phyloP scores from a whole-genome alignment of 2,797 vertebrate genomes.

The Acropternis orthonyx region DNA sequence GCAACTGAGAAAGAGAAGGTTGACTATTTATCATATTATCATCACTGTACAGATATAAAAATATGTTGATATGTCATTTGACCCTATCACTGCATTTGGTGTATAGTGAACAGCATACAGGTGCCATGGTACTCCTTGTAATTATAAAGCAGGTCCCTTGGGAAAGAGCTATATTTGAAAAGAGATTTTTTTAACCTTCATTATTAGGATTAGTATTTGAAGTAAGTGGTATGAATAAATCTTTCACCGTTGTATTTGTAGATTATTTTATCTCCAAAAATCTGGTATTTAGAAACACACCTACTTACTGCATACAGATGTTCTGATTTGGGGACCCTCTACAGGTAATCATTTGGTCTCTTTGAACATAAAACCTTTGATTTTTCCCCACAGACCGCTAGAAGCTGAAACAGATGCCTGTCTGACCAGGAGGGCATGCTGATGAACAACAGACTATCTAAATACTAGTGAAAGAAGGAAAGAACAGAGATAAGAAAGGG shows the following conservation, averaged over 20 bases:
- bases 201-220: background rate
- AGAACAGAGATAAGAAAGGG: background rate
- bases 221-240: background rate
- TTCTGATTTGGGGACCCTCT: background rate
- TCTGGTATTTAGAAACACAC: background rate
- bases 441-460: constrained; percentile 5
- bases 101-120: background rate
- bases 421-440: background rate
- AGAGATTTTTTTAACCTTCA: background rate
- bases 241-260: background rate
- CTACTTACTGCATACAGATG: background rate
- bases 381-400: background rate
- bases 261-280: background rate
- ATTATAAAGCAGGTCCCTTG: background rate
- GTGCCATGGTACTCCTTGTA: background rate
- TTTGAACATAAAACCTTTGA: background rate
- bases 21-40: background rate
- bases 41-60: background rate
- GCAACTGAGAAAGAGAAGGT: background rate
- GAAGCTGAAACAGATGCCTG: constrained; percentile 28
- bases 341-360: constrained; percentile 6
- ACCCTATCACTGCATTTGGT: background rate
- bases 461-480: background rate
- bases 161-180: background rate
- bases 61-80: background rate